These are phyloP conservation scores for Prionailurus bengalensis DNA, from an alignment of 2,113 vertebrate species.

Conservation along the genomic window DNA sequence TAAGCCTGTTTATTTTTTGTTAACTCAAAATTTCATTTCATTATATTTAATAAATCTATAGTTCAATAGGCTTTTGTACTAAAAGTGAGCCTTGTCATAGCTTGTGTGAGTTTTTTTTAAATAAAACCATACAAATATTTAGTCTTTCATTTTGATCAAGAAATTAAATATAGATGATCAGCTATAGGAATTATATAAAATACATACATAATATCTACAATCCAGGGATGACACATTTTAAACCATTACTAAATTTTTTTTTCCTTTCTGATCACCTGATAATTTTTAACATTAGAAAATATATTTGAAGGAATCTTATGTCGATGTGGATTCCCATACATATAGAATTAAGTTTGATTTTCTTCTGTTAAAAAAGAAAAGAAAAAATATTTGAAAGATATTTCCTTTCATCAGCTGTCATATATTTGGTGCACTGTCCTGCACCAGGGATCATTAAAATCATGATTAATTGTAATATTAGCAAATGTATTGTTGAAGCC, in stretches of 20 bases:
- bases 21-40: background rate
- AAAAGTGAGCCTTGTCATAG: background rate
- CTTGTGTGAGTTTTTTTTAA: background rate
- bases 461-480: background rate
- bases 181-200: conserved; percentile 6
- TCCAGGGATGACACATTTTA: background rate
- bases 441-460: background rate
- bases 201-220: background rate
- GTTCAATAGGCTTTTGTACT: background rate
- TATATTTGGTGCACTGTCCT: background rate
- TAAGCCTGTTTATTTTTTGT: background rate
- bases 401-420: background rate
- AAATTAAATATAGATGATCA: background rate
- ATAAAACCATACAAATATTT: background rate
- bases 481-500: background rate
- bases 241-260: background rate
- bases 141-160: background rate
- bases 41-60: conserved; percentile 13
- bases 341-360: background rate
- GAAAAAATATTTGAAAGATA: background rate
- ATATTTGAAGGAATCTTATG: background rate
- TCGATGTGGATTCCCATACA: background rate
- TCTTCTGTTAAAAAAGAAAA: background rate
- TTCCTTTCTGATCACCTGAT: background rate
- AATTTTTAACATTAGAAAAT: background rate